Evolutionary conservation across 1,140 invertebrate genomes (phyloP).

Genomic region (Drosophila busckii): DNA sequence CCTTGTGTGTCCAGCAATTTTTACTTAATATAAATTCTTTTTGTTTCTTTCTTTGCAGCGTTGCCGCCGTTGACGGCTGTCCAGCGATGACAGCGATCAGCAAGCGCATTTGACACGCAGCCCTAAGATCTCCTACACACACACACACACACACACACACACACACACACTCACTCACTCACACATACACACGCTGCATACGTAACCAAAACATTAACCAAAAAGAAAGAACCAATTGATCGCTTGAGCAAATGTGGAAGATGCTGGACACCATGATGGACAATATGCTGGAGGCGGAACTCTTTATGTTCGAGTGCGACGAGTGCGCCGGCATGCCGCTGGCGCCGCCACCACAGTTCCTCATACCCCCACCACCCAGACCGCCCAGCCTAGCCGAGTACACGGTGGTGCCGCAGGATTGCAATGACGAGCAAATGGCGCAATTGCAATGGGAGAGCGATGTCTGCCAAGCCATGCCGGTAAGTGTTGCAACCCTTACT

Average conservation of each 20-base stretch:
- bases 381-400: slow-evolving; percentile 80
- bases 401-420: slow-evolving; percentile 59
- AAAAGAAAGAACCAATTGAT: slow-evolving; percentile 1
- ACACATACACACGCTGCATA: background rate
- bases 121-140: slow-evolving; percentile 22
- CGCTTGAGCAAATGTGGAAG: slow-evolving; percentile 69
- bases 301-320: slow-evolving; percentile 74
- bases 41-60: slow-evolving; percentile 32
- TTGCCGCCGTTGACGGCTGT: slow-evolving; percentile 56
- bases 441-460: slow-evolving; percentile 76
- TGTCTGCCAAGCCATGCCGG: slow-evolving; percentile 80
- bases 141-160: slow-evolving; percentile 3
- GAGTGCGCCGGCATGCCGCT: slow-evolving; percentile 82
- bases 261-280: slow-evolving; percentile 59
- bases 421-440: slow-evolving; percentile 68
- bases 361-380: slow-evolving; percentile 81
- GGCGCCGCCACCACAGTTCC: slow-evolving; percentile 82
- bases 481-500: slow-evolving; percentile 76
- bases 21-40: slow-evolving; percentile 9
- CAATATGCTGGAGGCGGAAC: slow-evolving; percentile 50
- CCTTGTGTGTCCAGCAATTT: slow-evolving; percentile 13
- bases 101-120: slow-evolving; percentile 62
- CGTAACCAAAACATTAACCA: slow-evolving; percentile 11
- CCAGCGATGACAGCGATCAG: slow-evolving; percentile 64
- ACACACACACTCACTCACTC: background rate